Base-by-base conservation (phyloP, 37 sponge, comb jelly and placozoan genomes). In the Eunapius fragilis region DNA sequence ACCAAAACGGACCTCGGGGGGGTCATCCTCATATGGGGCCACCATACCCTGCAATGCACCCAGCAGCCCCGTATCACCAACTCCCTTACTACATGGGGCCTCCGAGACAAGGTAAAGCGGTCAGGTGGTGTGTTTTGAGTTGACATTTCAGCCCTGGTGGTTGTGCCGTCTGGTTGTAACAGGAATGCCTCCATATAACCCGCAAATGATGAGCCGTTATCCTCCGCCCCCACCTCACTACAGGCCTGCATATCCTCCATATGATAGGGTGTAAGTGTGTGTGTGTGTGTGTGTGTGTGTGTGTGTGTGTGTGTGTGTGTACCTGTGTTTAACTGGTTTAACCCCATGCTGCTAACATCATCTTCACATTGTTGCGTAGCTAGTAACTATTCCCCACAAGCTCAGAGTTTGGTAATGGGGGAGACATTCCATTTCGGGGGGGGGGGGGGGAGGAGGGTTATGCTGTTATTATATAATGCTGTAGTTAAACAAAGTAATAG, bases 121-220 rank as follows among this genome's bases (percentile, higher is more conserved):
- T 27, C 25, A 69, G 6, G 27, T 82, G 30, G 31, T 36, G 37
- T 50, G 69, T 69, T 41, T 41, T 69, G 49, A 58, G 45, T 49
- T 47, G 30, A 4, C 45, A n/a, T 72, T 72, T 10, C 12, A 30
- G n/a, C 7, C 27, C 13, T 1, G 36, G 34, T 34, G 34, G 13
- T 31, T 68, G 27, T n/a, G n/a, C n/a, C 17, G 1, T 14, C 33
- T 27, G 24, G 11, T 69, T 31, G 31, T 26, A n/a, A 36, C 71
- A 85, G 86, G 84, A 9, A 84, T 85, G 86, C 86, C 78, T 33
- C 78, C 78, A 31, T 85, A 41, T 36, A 49, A 34, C 24, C 84
- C 86, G 24, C 86, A 78, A 19, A 68, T 76, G 69, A 38, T 23
- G 12, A 74, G 73, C 0, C 74, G 27, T 33, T 72, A 36, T 26